These are phyloP conservation scores for Eupithecia pulchellata DNA, from an alignment of 2,888 invertebrate species.

Conservation along the genomic window DNA sequence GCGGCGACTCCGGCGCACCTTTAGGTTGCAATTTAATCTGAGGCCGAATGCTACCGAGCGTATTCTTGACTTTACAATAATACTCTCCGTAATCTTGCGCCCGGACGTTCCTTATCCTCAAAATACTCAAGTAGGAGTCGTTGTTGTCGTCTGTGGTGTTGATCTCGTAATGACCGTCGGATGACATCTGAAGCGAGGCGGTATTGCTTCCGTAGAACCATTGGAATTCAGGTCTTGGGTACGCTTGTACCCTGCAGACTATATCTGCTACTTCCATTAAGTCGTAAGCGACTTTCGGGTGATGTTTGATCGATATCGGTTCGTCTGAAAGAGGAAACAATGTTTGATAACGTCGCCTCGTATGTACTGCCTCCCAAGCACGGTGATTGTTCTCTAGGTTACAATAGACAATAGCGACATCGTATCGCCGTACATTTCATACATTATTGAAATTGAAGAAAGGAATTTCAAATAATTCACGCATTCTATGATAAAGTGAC, in stretches of 20 bases:
- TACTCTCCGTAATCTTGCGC: slow-evolving; percentile 96
- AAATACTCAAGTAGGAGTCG: slow-evolving; percentile 93
- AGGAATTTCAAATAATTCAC: no score
- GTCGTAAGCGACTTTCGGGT: slow-evolving; percentile 95
- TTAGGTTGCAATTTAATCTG: slow-evolving; percentile 93
- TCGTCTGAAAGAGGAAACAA: slow-evolving; percentile 85
- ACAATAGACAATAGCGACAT: no score
- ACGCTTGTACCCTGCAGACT: slow-evolving; percentile 94
- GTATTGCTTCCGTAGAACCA: slow-evolving; percentile 93
- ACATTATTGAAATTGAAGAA: no score
- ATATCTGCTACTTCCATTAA: slow-evolving; percentile 93
- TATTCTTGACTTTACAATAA: slow-evolving; percentile 94
- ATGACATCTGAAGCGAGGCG: slow-evolving; percentile 90
- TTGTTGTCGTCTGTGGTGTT: slow-evolving; percentile 92
- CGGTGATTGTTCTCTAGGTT: no score
- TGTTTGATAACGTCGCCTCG: not conserved
- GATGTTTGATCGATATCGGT: slow-evolving; percentile 93
- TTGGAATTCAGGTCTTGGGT: slow-evolving; percentile 96
- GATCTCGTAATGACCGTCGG: slow-evolving; percentile 94
- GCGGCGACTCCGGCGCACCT: slow-evolving; percentile 94
- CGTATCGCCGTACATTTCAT: no score
- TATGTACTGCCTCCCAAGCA: no score
- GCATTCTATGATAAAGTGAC: no score
- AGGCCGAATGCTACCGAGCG: slow-evolving; percentile 90
- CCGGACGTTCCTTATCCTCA: slow-evolving; percentile 90